Conservation (phyloP, 1,140 invertebrate species). For the Adoxophyes honmai region DNA sequence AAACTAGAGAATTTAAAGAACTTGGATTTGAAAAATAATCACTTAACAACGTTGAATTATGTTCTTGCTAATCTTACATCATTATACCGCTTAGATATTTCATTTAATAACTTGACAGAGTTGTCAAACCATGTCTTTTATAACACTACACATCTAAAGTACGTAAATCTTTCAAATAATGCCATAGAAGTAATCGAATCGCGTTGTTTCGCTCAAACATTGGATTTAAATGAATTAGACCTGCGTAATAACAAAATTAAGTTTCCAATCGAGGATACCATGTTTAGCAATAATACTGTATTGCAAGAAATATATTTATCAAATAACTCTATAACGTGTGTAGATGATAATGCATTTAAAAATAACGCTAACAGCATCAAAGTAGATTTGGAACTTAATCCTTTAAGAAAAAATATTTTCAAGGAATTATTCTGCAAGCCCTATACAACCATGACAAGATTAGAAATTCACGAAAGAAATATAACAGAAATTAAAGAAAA, state of each 20-base stretch:
- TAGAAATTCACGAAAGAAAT: constrained; percentile 45
- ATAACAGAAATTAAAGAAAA: constrained; percentile 34
- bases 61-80: constrained; percentile 22
- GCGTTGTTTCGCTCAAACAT: constrained; percentile 35
- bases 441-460: constrained; percentile 31
- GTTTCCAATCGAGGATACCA: constrained; percentile 26
- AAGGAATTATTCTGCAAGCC: constrained; percentile 38
- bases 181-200: constrained; percentile 30
- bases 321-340: constrained; percentile 31
- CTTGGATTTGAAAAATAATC: constrained; percentile 38
- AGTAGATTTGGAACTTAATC: constrained; percentile 40
- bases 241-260: constrained; percentile 39
- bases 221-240: constrained; percentile 28
- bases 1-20: constrained; percentile 29
- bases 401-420: constrained; percentile 32
- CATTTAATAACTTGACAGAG: constrained; percentile 36
- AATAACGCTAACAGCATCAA: constrained; percentile 22
- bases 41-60: constrained; percentile 27
- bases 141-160: constrained; percentile 29
- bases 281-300: constrained; percentile 28
- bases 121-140: constrained; percentile 32
- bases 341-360: constrained; percentile 34
- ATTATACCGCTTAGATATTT: constrained; percentile 38
- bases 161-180: constrained; percentile 46
- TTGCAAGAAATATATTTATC: constrained; percentile 35